These are phyloP conservation scores for Meloidogyne hapla DNA, from an alignment of 1,140 invertebrate species.

Conservation along the genomic window DNA sequence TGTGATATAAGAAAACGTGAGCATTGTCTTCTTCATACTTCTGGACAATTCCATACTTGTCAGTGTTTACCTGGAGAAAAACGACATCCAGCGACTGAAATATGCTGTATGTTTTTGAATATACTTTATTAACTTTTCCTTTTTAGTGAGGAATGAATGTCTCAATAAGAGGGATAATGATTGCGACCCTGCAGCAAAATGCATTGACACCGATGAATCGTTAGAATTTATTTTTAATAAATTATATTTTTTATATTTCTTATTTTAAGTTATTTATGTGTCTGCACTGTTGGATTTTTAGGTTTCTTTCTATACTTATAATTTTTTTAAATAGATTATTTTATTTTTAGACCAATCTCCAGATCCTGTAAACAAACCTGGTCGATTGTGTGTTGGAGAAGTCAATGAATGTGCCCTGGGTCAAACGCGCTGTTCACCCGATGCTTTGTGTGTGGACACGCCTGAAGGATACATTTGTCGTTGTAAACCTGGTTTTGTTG, in stretches of 20 bases:
- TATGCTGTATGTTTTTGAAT: slow-evolving; percentile 54
- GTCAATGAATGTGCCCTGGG: slow-evolving; percentile 59
- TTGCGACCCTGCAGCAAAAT: slow-evolving; percentile 56
- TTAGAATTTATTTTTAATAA: neutral
- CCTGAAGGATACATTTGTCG: slow-evolving; percentile 63
- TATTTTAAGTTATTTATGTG: slow-evolving; percentile 50
- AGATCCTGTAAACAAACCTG: slow-evolving; percentile 56
- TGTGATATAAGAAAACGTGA: slow-evolving; percentile 61
- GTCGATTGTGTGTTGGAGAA: slow-evolving; percentile 55
- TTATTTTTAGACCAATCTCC: slow-evolving; percentile 49
- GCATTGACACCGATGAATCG: slow-evolving; percentile 62
- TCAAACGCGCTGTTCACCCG: slow-evolving; percentile 59
- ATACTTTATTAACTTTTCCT: neutral
- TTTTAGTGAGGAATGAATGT: slow-evolving; percentile 61
- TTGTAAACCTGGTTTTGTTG: slow-evolving; percentile 65
- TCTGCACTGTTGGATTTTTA: slow-evolving; percentile 53
- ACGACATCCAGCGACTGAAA: slow-evolving; percentile 59
- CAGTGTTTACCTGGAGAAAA: slow-evolving; percentile 53
- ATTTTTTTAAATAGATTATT: neutral
- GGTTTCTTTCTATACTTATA: neutral
- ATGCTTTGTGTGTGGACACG: slow-evolving; percentile 65
- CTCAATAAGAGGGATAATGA: slow-evolving; percentile 52
- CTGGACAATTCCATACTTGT: slow-evolving; percentile 61
- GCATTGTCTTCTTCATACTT: slow-evolving; percentile 54
- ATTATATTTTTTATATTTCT: neutral